phyloP scores from a whole-genome alignment of 1,140 invertebrate genomes.

The Lordiphosa mommai region DNA sequence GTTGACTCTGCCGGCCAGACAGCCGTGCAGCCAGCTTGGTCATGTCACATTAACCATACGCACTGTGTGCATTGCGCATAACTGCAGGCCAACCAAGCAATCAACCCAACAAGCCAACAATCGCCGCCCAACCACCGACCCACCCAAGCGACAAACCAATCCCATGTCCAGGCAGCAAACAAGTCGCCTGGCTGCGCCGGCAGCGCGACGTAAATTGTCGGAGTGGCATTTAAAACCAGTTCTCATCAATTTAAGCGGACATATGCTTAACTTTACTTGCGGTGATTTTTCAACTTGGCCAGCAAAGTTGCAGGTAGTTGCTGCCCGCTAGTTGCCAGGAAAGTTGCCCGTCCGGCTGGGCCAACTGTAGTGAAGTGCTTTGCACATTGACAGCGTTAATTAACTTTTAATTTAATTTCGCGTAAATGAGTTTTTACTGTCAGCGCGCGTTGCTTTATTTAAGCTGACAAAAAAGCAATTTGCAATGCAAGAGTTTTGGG shows the following conservation, averaged over 20 bases:
- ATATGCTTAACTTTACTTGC: conserved; percentile 76
- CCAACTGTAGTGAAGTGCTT: conserved; percentile 48
- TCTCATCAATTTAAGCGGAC: conserved; percentile 67
- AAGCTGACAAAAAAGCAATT: conserved; percentile 58
- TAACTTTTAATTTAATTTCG: conserved; percentile 78
- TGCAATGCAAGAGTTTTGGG: conserved; percentile 45
- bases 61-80: conserved; percentile 57
- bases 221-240: conserved; percentile 67
- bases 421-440: conserved; percentile 77
- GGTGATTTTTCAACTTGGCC: conserved; percentile 69
- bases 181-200: conserved; percentile 20
- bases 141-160: conserved; percentile 40
- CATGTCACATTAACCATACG: conserved; percentile 71
- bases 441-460: conserved; percentile 62
- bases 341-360: conserved; percentile 17
- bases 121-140: conserved; percentile 1
- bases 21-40: conserved; percentile 27
- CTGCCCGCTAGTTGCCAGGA: conserved; percentile 21
- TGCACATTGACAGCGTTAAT: conserved; percentile 78
- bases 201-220: conserved; percentile 56
- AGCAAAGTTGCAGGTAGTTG: conserved; percentile 47
- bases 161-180: conserved; percentile 37
- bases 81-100: conserved; percentile 43
- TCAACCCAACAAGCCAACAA: conserved; percentile 24
- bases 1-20: conserved; percentile 38